Evolutionary conservation across 2,888 invertebrate genomes (phyloP), one percentile per base, ranked within the genome.

Genomic region (Agrypnus murinus): DNA sequence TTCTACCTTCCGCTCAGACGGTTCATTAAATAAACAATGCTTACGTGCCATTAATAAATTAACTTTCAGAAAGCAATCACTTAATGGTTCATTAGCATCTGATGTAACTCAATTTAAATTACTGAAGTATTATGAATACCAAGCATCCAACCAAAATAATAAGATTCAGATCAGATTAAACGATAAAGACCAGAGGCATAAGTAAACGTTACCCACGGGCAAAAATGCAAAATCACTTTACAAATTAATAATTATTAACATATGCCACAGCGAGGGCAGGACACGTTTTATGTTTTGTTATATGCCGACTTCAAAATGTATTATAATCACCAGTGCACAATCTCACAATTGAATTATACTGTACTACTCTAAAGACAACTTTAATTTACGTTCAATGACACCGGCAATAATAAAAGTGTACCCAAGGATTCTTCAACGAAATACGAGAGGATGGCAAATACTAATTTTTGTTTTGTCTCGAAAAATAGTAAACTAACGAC

Each of bases 351-450:
- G 58, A 58, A 58, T 58, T 58, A 43, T 17, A 38, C 17, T 19
- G 25, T 58, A 9, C 58, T 17, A n/a, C 19, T 38, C 58, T 58
- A 46, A 46, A 25, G 17, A 46, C 46, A 60, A 60, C 46, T 46
- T 46, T 17, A 45, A 60, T 60, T 58, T 34, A 32, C 60, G 60
- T 60, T 60, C 60, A 60, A 46, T 46, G 60, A 60, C 60, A 60
- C 34, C 32, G 60, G 19, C 46, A 45, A 14, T 10, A 25, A 12
- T 6, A 32, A 50, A 48, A 25, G 50, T 25, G 31, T 25, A 32
- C 50, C 19, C 53, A 34, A 12, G 43, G 9, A 43, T 14, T 14
- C 6, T 43, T 43, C 15, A 15, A 43, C 38, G n/a, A n/a, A 40
- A 12, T 40, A 25, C 2, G 4, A 40, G 38, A 12, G 31, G 50